A percentile compares a stretch with the other conserved stretches of the same genome.
phyloP scores from a whole-genome alignment of 2,113 vertebrate species.

The Cyanoramphus novaezelandiae region DNA sequence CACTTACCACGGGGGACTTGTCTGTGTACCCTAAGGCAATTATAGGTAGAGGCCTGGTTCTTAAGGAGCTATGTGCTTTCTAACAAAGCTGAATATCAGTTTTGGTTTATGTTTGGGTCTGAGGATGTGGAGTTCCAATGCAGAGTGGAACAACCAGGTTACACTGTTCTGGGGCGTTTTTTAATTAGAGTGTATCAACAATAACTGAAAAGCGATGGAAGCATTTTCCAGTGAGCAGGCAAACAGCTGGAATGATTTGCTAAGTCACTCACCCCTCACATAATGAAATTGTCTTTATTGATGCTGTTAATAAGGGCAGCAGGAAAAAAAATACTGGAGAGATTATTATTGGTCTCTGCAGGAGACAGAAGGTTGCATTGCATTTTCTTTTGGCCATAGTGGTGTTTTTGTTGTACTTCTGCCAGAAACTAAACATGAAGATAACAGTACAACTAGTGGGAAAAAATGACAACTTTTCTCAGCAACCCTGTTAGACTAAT shows the following conservation, averaged over 20 bases:
- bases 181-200: not conserved
- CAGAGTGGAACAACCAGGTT: not conserved
- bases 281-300: slow-evolving; percentile 48
- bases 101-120: not conserved
- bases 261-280: not conserved
- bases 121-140: not conserved
- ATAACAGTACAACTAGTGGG: not conserved
- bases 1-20: accelerated
- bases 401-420: not conserved
- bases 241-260: slow-evolving; percentile 7
- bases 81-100: not conserved
- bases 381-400: not conserved
- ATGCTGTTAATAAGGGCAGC: slow-evolving; percentile 32
- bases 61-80: not conserved
- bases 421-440: not conserved
- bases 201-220: not conserved
- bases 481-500: not conserved
- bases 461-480: not conserved
- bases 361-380: not conserved
- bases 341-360: not conserved
- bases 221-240: not conserved
- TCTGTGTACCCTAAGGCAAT: not conserved
- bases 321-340: not conserved
- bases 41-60: not conserved
- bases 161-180: not conserved